These are phyloP conservation scores for Gallinago paraguaiae DNA, from an alignment of 2,113 vertebrate species.

Conservation along the genomic window DNA sequence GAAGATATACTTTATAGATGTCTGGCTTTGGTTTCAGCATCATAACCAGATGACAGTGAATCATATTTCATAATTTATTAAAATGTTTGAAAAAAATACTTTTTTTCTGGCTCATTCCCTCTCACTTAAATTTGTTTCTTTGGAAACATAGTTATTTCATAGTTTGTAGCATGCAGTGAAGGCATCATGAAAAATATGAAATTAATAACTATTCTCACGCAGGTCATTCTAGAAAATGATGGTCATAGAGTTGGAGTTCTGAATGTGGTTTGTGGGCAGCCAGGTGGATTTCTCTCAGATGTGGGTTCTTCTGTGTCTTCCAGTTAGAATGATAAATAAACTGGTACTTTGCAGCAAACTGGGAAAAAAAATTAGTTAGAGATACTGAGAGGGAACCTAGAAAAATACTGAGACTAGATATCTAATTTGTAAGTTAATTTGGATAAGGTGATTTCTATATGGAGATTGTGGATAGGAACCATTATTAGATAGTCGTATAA, in stretches of 20 bases:
- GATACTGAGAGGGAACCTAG: not conserved
- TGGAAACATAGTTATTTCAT: not conserved
- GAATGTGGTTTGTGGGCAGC: not conserved
- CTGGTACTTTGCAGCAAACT: not conserved
- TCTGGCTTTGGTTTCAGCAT: slow-evolving; percentile 25
- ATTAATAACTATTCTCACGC: not conserved
- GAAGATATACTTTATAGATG: slow-evolving; percentile 25
- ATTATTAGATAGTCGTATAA: not conserved
- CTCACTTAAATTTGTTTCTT: not conserved
- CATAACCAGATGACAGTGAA: slow-evolving; percentile 35
- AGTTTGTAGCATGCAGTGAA: not conserved
- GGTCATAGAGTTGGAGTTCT: not conserved
- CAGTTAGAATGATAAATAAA: not conserved
- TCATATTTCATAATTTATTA: not conserved
- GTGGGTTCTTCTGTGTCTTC: not conserved
- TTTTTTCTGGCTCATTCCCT: not conserved
- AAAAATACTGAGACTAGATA: not conserved
- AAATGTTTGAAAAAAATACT: not conserved
- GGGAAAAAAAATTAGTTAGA: not conserved
- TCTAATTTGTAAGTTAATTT: not conserved
- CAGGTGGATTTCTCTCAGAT: not conserved
- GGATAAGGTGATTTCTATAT: not conserved
- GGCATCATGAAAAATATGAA: not conserved
- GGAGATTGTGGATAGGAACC: not conserved
- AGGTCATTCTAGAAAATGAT: not conserved